phyloP scores from a whole-genome alignment of 2,113 vertebrate species.

The Okapia johnstoni region DNA sequence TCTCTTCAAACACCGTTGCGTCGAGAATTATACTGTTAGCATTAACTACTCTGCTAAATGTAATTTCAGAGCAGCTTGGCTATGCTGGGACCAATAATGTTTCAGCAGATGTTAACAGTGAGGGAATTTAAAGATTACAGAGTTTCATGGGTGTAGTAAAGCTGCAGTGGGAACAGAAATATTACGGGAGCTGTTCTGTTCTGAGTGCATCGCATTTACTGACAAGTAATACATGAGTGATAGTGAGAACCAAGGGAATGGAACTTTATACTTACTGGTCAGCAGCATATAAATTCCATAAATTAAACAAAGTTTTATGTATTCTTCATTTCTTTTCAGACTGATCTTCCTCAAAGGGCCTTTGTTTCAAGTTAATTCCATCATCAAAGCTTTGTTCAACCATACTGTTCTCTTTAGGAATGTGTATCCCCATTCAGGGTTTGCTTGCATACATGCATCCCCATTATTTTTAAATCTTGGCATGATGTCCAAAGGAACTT shows the following conservation, averaged over 20 bases:
- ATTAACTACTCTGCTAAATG: slow-evolving; percentile 87
- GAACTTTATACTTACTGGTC: slow-evolving; percentile 88
- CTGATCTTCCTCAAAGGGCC: slow-evolving; percentile 75
- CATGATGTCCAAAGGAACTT: not conserved
- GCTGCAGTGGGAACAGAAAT: slow-evolving; percentile 91
- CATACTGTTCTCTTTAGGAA: slow-evolving; percentile 45
- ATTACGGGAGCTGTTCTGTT: slow-evolving; percentile 90
- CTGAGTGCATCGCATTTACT: slow-evolving; percentile 83
- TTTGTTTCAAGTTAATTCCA: slow-evolving; percentile 76
- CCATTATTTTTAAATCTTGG: not conserved
- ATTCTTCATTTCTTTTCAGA: slow-evolving; percentile 82
- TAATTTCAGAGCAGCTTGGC: slow-evolving; percentile 88
- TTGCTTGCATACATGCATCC: not conserved
- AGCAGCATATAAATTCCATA: slow-evolving; percentile 87
- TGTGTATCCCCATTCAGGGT: not conserved
- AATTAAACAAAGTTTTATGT: slow-evolving; percentile 88
- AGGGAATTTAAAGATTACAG: slow-evolving; percentile 96
- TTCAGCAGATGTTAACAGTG: slow-evolving; percentile 99
- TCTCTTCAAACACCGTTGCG: slow-evolving; percentile 81
- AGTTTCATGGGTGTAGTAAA: slow-evolving; percentile 94
- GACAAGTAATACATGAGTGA: slow-evolving; percentile 86
- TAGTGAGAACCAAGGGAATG: slow-evolving; percentile 82
- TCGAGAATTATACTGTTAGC: slow-evolving; percentile 84
- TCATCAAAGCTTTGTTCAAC: slow-evolving; percentile 54
- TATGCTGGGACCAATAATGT: slow-evolving; percentile 95